These are phyloP conservation scores for Drosophila anomalipes DNA, from an alignment of 2,888 invertebrate genomes.

Conservation along the genomic window DNA sequence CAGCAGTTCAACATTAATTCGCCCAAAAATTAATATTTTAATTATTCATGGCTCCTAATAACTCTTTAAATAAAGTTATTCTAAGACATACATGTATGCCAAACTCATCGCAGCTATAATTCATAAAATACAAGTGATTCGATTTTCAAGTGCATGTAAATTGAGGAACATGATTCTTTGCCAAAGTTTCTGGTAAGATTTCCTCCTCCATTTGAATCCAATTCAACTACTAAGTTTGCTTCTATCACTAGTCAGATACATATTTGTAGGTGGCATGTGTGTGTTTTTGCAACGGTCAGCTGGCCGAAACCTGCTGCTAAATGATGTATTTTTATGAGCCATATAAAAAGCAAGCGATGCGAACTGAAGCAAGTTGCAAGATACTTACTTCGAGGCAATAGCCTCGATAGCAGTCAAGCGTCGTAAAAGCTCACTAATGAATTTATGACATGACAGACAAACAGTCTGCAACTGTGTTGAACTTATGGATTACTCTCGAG, in stretches of 20 bases:
- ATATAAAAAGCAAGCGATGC: constrained; percentile 22
- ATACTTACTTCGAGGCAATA: constrained; percentile 15
- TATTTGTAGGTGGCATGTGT: background rate
- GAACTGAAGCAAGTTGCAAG: constrained; percentile 1
- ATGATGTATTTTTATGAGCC: constrained; percentile 40
- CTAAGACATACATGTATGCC: background rate
- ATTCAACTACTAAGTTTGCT: background rate
- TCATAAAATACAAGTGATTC: background rate
- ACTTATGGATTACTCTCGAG: constrained; percentile 20
- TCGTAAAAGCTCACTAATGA: constrained; percentile 57
- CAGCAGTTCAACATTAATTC: background rate
- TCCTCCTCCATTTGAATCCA: background rate
- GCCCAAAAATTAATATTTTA: background rate
- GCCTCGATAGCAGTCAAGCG: constrained; percentile 20
- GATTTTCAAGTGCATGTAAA: background rate
- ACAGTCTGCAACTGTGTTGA: constrained; percentile 21
- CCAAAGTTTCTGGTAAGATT: background rate
- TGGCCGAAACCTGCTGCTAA: constrained; percentile 14
- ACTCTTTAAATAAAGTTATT: background rate
- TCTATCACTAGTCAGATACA: background rate
- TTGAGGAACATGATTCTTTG: background rate
- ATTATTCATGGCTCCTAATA: constrained; percentile 8
- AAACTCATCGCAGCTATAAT: background rate
- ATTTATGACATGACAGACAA: constrained; percentile 53
- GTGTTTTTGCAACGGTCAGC: constrained; percentile 25